Evolutionary conservation across 2,888 invertebrate species (phyloP).

Genomic region (Onthophagus sagittarius): DNA sequence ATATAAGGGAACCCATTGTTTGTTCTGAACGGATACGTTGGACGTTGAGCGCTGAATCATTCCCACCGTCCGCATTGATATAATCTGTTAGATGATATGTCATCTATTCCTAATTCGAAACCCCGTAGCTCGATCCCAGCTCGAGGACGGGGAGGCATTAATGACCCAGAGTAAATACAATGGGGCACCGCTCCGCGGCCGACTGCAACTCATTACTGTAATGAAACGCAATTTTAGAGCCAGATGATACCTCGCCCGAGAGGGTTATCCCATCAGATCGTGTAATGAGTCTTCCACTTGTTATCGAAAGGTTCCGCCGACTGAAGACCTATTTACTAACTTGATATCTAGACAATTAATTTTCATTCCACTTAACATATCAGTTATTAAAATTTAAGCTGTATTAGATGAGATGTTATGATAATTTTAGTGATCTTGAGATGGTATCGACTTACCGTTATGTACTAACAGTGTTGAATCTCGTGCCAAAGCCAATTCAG

Average conservation of each 20-base stretch:
- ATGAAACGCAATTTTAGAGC: constrained; percentile 41
- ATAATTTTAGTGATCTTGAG: too few relatives aligned
- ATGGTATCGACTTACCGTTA: constrained; percentile 62
- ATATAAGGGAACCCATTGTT: background rate
- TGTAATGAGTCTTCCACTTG: constrained; percentile 9
- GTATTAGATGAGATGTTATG: too few relatives aligned
- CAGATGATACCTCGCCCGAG: constrained; percentile 30
- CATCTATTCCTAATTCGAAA: constrained; percentile 41
- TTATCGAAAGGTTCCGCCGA: background rate
- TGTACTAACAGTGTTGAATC: constrained; percentile 78
- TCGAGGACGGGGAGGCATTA: constrained; percentile 27
- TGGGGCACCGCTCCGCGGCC: constrained; percentile 27
- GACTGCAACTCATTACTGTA: constrained; percentile 37
- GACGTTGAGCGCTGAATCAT: constrained; percentile 17
- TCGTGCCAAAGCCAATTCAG: constrained; percentile 76
- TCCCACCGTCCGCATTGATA: constrained; percentile 17
- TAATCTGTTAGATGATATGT: constrained; percentile 35
- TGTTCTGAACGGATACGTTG: background rate
- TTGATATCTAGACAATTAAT: background rate
- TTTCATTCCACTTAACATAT: background rate
- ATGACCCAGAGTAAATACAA: constrained; percentile 41
- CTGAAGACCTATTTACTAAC: background rate
- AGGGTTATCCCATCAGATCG: constrained; percentile 3
- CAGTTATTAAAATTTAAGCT: too few relatives aligned
- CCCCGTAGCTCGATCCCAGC: constrained; percentile 25